Conservation (phyloP, 2,888 invertebrate genomes). For the Drosophila dives region DNA sequence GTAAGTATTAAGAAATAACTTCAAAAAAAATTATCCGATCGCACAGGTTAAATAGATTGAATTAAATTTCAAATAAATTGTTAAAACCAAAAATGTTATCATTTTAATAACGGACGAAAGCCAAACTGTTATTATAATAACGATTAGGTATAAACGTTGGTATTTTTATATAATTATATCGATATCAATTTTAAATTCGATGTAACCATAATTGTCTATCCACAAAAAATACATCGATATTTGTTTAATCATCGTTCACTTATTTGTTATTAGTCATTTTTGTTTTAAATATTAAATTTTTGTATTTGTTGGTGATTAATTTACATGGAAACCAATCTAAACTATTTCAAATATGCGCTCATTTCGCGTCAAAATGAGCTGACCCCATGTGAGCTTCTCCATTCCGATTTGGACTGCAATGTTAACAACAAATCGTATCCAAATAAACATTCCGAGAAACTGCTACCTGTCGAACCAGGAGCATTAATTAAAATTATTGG, state of each 20-base stretch:
- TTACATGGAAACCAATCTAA: conserved; percentile 49
- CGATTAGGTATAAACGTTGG: neutral
- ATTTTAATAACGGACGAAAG: neutral
- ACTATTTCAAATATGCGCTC: conserved; percentile 65
- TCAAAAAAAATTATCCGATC: neutral
- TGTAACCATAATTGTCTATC: neutral
- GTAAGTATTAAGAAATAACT: neutral
- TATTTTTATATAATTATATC: neutral
- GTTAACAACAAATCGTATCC: conserved; percentile 14
- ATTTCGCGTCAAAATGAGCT: conserved; percentile 51
- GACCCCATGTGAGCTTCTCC: conserved; percentile 37
- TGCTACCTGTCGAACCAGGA: conserved; percentile 58
- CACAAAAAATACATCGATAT: conserved; percentile 26
- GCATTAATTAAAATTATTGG: conserved; percentile 68
- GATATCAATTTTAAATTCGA: neutral
- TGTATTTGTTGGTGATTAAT: conserved; percentile 26
- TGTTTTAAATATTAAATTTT: conserved; percentile 42
- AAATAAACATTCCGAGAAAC: conserved; percentile 26
- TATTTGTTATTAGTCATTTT: conserved; percentile 50
- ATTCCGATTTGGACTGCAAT: conserved; percentile 27
- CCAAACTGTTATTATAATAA: neutral
- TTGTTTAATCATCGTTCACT: conserved; percentile 19
- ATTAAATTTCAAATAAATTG: neutral
- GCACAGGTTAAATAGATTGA: neutral
- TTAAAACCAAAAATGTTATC: neutral